phyloP scores from a whole-genome alignment of 2,113 vertebrate genomes.

The Corvus moneduloides region DNA sequence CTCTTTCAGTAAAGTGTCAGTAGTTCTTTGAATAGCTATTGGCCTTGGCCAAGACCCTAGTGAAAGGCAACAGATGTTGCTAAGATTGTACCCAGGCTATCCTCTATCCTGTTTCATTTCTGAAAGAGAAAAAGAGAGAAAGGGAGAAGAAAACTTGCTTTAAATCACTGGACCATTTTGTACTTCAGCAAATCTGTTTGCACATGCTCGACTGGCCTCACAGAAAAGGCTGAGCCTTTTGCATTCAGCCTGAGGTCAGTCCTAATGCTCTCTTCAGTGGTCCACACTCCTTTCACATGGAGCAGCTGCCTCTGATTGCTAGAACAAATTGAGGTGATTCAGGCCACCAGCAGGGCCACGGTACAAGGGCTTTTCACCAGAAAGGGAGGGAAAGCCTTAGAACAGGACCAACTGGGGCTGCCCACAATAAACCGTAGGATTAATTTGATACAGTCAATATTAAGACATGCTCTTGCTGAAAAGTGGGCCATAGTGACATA shows the following conservation, averaged over 20 bases:
- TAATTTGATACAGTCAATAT: conserved; percentile 79
- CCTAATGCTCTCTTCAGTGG: conserved; percentile 65
- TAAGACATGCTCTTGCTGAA: conserved; percentile 71
- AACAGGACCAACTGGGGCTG: conserved; percentile 69
- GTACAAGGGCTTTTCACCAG: conserved; percentile 63
- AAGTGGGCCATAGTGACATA: conserved; percentile 57
- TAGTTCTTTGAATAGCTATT: conserved; percentile 69
- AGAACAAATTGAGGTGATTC: conserved; percentile 80
- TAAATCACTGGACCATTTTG: conserved; percentile 74
- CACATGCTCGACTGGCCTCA: conserved; percentile 67
- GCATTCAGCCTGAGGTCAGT: conserved; percentile 70
- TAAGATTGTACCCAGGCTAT: conserved; percentile 67
- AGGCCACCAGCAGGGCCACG: conserved; percentile 73
- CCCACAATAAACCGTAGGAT: conserved; percentile 76
- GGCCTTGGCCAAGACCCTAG: conserved; percentile 64
- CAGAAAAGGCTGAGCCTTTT: conserved; percentile 66
- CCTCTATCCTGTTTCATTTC: conserved; percentile 64
- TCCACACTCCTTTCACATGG: conserved; percentile 65
- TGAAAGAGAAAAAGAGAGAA: conserved; percentile 61
- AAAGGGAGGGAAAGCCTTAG: conserved; percentile 59
- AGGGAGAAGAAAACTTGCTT: conserved; percentile 62
- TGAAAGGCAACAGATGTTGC: conserved; percentile 85
- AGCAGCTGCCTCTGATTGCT: conserved; percentile 78
- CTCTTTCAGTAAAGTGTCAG: conserved; percentile 60
- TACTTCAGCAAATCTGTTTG: conserved; percentile 72